Conservation (phyloP, 2,888 invertebrate species). For the Mayetiola destructor region DNA sequence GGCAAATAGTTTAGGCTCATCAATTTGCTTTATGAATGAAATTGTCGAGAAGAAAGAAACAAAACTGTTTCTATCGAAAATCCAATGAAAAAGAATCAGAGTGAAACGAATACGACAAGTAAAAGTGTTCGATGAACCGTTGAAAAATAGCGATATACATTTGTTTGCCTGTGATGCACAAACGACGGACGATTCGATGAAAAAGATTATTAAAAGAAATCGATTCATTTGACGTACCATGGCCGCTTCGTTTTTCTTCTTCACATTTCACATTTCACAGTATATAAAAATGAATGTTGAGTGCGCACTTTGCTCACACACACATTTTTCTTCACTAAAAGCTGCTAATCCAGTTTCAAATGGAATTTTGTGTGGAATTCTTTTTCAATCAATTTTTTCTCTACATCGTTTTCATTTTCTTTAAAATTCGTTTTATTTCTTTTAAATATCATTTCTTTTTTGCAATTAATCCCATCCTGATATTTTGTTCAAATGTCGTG, state of each 20-base stretch:
- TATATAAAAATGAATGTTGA: too few relatives aligned
- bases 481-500: background rate
- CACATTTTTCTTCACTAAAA: background rate
- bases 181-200: background rate
- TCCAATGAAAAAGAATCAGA: background rate
- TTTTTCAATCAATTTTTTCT: too few relatives aligned
- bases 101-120: background rate
- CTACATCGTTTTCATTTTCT: too few relatives aligned
- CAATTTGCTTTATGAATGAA: background rate
- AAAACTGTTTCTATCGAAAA: too few relatives aligned
- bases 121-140: conserved; percentile 6
- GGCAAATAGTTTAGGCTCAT: too few relatives aligned
- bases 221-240: background rate
- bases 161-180: background rate
- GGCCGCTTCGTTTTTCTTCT: background rate
- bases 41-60: background rate
- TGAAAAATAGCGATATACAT: background rate
- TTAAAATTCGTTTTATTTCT: background rate
- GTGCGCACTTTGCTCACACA: background rate
- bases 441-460: background rate
- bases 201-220: background rate
- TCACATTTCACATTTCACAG: background rate
- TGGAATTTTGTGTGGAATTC: conserved; percentile 4
- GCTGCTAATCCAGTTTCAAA: conserved; percentile 6
- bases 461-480: too few relatives aligned